These are phyloP conservation scores for Mionectes macconnelli DNA, from an alignment of 2,113 vertebrate species.

Conservation along the genomic window DNA sequence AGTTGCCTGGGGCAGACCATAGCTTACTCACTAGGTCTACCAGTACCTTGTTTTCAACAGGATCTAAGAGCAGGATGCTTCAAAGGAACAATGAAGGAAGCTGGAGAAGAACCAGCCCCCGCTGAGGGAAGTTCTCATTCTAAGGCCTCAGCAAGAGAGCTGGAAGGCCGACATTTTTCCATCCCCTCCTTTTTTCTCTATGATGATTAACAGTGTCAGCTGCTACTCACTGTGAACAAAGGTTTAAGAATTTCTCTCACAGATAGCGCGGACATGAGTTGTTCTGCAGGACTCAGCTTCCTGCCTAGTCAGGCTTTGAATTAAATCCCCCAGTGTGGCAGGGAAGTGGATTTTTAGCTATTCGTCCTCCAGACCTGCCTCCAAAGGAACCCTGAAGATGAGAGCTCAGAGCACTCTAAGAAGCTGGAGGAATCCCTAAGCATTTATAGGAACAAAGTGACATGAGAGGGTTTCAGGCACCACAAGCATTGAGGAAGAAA, in stretches of 20 bases:
- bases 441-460: not conserved
- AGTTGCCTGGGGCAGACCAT: not conserved
- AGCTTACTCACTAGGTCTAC: not conserved
- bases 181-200: not conserved
- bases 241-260: not conserved
- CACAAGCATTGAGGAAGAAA: not conserved
- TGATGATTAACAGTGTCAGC: not conserved
- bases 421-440: not conserved
- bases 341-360: not conserved
- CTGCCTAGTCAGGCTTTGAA: not conserved
- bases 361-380: not conserved
- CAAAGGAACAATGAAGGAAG: not conserved
- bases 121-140: not conserved
- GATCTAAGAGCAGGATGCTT: not conserved
- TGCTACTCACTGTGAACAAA: conserved; percentile 18
- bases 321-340: not conserved
- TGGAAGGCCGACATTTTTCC: not conserved
- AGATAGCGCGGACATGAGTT: not conserved
- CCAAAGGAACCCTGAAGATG: not conserved
- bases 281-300: not conserved
- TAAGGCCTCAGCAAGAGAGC: not conserved
- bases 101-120: not conserved
- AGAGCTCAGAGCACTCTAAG: not conserved
- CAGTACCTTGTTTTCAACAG: not conserved
- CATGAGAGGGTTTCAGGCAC: not conserved